Base-by-base conservation (phyloP, 2,888 invertebrate genomes). In the Ceraclea dissimilis region DNA sequence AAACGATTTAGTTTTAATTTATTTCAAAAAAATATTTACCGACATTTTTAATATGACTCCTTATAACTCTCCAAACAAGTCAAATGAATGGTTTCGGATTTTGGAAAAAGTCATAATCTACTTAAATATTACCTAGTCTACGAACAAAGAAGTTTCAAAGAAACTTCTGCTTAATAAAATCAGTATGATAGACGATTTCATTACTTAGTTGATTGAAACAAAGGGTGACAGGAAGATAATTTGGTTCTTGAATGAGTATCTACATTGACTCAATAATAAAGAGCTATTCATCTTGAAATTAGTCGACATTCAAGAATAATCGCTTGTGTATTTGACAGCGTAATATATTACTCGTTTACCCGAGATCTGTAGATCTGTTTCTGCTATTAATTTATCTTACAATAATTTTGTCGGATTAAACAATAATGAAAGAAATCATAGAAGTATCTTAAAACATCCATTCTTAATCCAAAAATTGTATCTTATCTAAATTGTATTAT, bases 281-380 rank as follows among this genome's bases (percentile, higher is more conserved):
- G 46, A 19, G 20, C 46, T 19, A 46, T 46, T 20, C 16, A 46
- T 46, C 46, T 46, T 46, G 8, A 46, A 46, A 46, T 46, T 46
- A 46, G 46, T 11, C 11, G 46, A 46, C 46, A 46, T 46, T 18
- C 19, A 19, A 46, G 19, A 19, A 46, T 46, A 46, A 46, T 46
- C 20, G 46, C 20, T 46, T 46, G 46, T 46, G 46, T 46, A 46
- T 46, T 19, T 46, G 46, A 46, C 46, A 46, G 46, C 46, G 18
- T 19, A 46, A 46, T 46, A 46, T 46, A 46, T 46, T 16, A 46
- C 46, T 46, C 18, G 19, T 13, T 13, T 20, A 18, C 10, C 18
- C 13, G 6, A 46, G 46, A 19, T 46, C 20, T 13, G 39, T 8
- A 39, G 13, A 39, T 26, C 26, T 26, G 39, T n/a, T 39, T 8